Percentiles rank a stretch among this genome's conserved stretches.
Conservation (phyloP, 2,113 vertebrate species). For the Myrmecophaga tridactyla region DNA sequence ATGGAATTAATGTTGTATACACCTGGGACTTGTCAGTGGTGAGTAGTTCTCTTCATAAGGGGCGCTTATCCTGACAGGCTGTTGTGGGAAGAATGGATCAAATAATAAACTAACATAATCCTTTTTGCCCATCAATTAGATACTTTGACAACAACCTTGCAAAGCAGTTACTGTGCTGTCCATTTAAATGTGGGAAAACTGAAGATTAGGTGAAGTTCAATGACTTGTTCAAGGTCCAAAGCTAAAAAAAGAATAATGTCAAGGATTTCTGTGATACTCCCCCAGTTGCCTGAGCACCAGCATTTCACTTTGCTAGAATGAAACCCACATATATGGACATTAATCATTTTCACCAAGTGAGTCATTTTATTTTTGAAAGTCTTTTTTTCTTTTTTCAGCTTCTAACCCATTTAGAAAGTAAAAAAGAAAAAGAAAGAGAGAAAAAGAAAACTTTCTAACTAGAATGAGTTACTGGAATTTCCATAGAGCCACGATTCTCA, state of each 20-base stretch:
- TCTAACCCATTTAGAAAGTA: background rate
- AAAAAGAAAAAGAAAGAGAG: background rate
- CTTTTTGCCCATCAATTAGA: background rate
- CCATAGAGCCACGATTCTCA: background rate
- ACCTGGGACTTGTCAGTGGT: background rate
- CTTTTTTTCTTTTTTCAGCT: background rate
- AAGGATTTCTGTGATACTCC: background rate
- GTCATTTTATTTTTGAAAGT: background rate
- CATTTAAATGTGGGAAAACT: background rate
- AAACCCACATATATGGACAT: background rate
- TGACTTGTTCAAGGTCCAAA: background rate
- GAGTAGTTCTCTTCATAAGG: background rate
- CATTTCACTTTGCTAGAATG: background rate
- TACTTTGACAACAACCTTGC: background rate
- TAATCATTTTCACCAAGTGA: background rate
- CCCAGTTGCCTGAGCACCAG: background rate
- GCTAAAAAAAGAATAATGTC: background rate
- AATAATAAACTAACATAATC: background rate
- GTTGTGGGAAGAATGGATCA: background rate
- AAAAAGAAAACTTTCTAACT: background rate
- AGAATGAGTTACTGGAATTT: background rate
- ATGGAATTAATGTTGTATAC: background rate
- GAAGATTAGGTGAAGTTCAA: background rate
- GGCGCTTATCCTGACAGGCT: background rate
- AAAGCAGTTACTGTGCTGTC: background rate